phyloP scores from a whole-genome alignment of 1,140 invertebrate genomes.

The Amyelois transitella region DNA sequence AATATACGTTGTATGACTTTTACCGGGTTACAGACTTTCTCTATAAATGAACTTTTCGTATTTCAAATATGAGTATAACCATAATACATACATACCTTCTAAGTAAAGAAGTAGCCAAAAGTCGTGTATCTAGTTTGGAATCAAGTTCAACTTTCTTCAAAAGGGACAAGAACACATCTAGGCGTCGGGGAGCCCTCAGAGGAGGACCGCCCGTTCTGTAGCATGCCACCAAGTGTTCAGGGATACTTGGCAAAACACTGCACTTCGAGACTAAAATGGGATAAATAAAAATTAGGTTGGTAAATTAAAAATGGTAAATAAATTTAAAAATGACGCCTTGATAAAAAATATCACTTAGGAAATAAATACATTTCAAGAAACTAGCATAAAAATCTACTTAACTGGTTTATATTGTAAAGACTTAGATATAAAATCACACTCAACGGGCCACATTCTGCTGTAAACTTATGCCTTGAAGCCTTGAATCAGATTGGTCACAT shows the following conservation, averaged over 20 bases:
- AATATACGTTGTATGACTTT: not conserved
- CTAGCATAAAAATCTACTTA: too few relatives aligned
- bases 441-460: too few relatives aligned
- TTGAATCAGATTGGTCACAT: too few relatives aligned
- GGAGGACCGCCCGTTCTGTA: slow-evolving; percentile 62
- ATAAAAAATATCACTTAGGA: too few relatives aligned
- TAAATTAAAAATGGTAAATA: slow-evolving; percentile 9
- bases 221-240: slow-evolving; percentile 67
- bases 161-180: slow-evolving; percentile 73
- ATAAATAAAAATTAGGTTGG: slow-evolving; percentile 7
- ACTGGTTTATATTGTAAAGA: too few relatives aligned
- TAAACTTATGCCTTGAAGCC: too few relatives aligned
- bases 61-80: not conserved
- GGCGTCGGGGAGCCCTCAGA: slow-evolving; percentile 61
- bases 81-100: slow-evolving; percentile 59
- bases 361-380: too few relatives aligned
- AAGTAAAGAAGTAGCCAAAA: slow-evolving; percentile 71
- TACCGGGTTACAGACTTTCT: too few relatives aligned
- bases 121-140: slow-evolving; percentile 66
- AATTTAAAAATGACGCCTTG: not conserved
- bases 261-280: slow-evolving; percentile 18
- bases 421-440: too few relatives aligned
- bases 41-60: too few relatives aligned
- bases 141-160: slow-evolving; percentile 72
- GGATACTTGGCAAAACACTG: slow-evolving; percentile 60